Evolutionary conservation across 2,797 vertebrate genomes (phyloP), one percentile per base, ranked within the genome.

Genomic region (Phrynocephalus forsythii): DNA sequence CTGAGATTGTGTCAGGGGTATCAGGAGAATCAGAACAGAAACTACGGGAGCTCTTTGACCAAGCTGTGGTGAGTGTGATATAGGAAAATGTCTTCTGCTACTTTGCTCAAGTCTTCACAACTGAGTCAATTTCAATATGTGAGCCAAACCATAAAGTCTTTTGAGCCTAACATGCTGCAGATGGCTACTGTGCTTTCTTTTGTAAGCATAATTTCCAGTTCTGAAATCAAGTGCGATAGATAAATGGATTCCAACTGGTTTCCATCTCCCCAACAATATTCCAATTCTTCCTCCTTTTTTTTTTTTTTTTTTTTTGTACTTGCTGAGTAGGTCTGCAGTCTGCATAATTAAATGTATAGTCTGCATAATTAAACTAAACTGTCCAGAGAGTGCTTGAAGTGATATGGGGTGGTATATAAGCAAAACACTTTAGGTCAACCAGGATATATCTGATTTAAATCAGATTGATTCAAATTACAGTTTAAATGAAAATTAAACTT

Each of bases 21-120:
- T 99, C 99, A 0, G 99, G 99, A 75, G 99, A 99, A 90, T 99
- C 99, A 0, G 99, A 99, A 83, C 98, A 99, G 96, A 99, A 99
- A 88, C 96, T 99, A 68, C 93, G 99, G 84, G 98, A 98, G 66
- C 95, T 99, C 38, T 99, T 99, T 93, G 98, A 99, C 33, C 96
- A 96, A 88, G 98, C 98, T 50, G 95, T 98, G 98, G 99, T 99
- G 85, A 97, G 97, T 93, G 97, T 93, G 1, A 1, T 9, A 20
- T 6, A 78, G 30, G 60, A 87, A 90, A 76, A 83, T 24, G 24
- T 15, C 10, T 71, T 38, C 83, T 71, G 71, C 63, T 60, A 71
- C 16, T 83, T 60, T 50, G 20, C 66, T 7, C 22, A 13, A 6
- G 3, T 82, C 38, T 28, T 80, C 68, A 30, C 4, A 71, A 69